Percentiles rank a stretch among this genome's conserved stretches.
Evolutionary conservation across 2,113 vertebrate genomes (phyloP).

Genomic region (Alethe castanea): DNA sequence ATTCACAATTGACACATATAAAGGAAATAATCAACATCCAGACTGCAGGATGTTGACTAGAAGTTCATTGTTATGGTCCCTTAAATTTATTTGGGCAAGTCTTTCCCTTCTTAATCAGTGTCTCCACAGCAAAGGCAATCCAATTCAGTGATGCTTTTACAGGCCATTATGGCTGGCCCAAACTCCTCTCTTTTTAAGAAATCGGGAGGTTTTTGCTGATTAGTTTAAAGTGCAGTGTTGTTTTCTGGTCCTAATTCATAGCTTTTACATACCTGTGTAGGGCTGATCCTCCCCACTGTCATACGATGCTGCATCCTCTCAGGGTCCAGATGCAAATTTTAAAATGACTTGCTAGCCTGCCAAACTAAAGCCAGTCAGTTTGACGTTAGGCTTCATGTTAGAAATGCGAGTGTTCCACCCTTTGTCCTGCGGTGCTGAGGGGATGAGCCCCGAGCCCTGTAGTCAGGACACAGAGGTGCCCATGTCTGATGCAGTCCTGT

Average conservation of each 20-base stretch:
- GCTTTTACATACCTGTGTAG: neutral
- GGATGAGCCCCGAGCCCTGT: accelerated
- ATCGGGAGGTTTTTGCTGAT: accelerated
- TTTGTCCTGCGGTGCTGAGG: neutral
- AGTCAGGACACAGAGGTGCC: accelerated
- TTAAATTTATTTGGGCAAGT: neutral
- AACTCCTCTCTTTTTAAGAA: neutral
- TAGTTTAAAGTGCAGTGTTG: neutral
- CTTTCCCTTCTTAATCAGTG: accelerated
- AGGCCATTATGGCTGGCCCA: neutral
- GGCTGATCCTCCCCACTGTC: accelerated
- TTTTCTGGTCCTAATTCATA: neutral
- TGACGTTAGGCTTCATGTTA: too few relatives aligned
- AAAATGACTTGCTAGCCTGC: neutral
- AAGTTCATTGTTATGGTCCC: neutral
- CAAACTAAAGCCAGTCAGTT: neutral
- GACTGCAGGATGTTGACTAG: accelerated
- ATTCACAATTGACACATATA: accelerated
- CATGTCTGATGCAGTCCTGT: accelerated
- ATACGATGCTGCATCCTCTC: neutral
- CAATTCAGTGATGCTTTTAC: accelerated
- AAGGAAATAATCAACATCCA: neutral
- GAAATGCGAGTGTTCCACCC: accelerated
- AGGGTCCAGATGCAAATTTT: neutral
- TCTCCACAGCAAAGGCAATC: neutral